Conservation (phyloP, 2,888 invertebrate genomes). For the Xylophagus ater region DNA sequence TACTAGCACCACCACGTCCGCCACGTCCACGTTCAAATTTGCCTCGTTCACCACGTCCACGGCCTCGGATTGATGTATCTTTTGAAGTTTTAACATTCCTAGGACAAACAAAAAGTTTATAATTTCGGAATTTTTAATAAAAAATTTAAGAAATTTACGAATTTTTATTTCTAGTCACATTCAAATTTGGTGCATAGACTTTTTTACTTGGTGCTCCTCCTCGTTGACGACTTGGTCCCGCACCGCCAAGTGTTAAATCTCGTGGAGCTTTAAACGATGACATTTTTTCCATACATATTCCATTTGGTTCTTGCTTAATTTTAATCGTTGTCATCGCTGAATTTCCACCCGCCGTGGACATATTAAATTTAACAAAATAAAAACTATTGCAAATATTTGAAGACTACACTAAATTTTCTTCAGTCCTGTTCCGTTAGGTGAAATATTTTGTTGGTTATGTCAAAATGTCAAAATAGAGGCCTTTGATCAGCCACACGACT, state of each 20-base stretch:
- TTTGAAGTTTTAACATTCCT: slow-evolving; percentile 38
- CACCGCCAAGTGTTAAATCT: slow-evolving; percentile 46
- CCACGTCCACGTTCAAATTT: slow-evolving; percentile 23
- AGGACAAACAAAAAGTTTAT: too few relatives aligned
- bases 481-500: too few relatives aligned
- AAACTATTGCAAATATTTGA: too few relatives aligned
- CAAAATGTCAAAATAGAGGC: too few relatives aligned
- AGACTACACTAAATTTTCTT: too few relatives aligned
- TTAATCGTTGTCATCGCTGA: slow-evolving; percentile 8
- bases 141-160: slow-evolving; percentile 31
- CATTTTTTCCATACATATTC: slow-evolving; percentile 25
- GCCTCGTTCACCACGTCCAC: slow-evolving; percentile 25
- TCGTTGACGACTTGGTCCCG: slow-evolving; percentile 21
- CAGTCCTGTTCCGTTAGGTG: too few relatives aligned
- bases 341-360: slow-evolving; percentile 11
- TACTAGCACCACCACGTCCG: slow-evolving; percentile 22
- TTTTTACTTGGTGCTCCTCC: slow-evolving; percentile 42
- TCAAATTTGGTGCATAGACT: slow-evolving; percentile 49
- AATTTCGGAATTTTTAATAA: too few relatives aligned
- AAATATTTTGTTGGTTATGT: too few relatives aligned
- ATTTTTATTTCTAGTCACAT: slow-evolving; percentile 49
- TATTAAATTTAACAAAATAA: too few relatives aligned
- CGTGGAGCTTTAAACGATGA: slow-evolving; percentile 45
- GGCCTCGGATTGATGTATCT: slow-evolving; percentile 28
- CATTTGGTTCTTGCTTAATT: slow-evolving; percentile 13